Evolutionary conservation across 37 sponge, comb jelly and placozoan genomes (phyloP).

Genomic region (Aphrocallistes beatrix): DNA sequence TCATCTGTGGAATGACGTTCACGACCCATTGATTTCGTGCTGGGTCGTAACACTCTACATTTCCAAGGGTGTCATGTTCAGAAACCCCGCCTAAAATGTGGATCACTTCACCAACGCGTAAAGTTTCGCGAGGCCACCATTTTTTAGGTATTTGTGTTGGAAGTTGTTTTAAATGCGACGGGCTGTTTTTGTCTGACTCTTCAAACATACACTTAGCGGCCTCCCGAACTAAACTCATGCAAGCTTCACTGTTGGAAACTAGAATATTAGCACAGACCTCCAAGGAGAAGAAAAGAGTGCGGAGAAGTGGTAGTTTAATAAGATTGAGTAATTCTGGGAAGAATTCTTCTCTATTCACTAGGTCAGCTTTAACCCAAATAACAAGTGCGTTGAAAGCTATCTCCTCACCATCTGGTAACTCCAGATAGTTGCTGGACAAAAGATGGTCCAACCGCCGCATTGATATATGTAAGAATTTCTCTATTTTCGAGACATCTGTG

Average conservation of each 20-base stretch:
- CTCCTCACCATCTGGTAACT: conserved; percentile 61
- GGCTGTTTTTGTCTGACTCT: conserved; percentile 38
- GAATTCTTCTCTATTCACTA: conserved; percentile 28
- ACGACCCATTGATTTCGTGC: conserved; percentile 63
- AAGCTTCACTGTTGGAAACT: conserved; percentile 50
- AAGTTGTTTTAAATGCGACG: conserved; percentile 52
- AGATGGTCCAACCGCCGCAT: conserved; percentile 49
- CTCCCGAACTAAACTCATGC: conserved; percentile 66
- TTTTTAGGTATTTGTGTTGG: conserved; percentile 75
- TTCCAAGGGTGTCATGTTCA: conserved; percentile 75
- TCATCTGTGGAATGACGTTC: conserved; percentile 69
- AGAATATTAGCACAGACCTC: conserved; percentile 71
- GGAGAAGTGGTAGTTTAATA: conserved; percentile 67
- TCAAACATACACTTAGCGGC: conserved; percentile 66
- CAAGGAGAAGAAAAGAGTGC: conserved; percentile 71
- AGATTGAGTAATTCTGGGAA: conserved; percentile 52
- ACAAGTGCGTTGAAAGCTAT: conserved; percentile 57
- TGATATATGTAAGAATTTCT: conserved; percentile 48
- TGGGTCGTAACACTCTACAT: conserved; percentile 76
- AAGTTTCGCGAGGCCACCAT: conserved; percentile 80
- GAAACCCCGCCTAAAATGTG: conserved; percentile 83
- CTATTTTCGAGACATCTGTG: conserved; percentile 47
- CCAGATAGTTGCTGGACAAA: conserved; percentile 43
- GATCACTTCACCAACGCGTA: conserved; percentile 66
- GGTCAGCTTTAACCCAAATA: conserved; percentile 53